Conservation (phyloP, 2,113 vertebrate genomes). For the Indicator maculatus region DNA sequence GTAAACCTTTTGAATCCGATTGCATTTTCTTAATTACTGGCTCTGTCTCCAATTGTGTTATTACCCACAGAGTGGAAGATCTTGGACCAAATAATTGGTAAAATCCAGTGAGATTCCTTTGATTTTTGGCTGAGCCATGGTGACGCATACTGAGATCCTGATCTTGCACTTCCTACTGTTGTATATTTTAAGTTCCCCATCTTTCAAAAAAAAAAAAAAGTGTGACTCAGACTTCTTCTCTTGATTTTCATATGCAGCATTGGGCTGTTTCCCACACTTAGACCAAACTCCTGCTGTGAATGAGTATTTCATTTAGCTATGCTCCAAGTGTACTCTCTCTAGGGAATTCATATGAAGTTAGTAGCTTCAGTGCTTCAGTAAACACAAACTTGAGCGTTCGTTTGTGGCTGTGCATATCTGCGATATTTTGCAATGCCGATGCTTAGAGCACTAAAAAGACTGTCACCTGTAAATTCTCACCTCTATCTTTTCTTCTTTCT, state of each 20-base stretch:
- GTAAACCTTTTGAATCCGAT: constrained; percentile 39
- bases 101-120: not conserved
- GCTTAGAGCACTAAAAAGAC: not conserved
- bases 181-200: not conserved
- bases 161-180: constrained; percentile 21
- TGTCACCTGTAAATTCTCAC: not conserved
- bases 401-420: not conserved
- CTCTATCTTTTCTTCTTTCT: not conserved
- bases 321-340: not conserved
- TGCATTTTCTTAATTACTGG: constrained; percentile 51
- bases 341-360: not conserved
- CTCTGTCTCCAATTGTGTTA: constrained; percentile 57
- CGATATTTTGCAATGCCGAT: not conserved
- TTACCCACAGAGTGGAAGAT: constrained; percentile 35
- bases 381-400: not conserved
- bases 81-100: constrained; percentile 43
- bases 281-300: not conserved
- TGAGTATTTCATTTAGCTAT: not conserved
- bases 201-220: not conserved
- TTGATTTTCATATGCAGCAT: not conserved
- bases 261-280: not conserved
- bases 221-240: not conserved
- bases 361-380: not conserved
- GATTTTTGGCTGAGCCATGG: constrained; percentile 25
- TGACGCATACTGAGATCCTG: not conserved